Base-by-base conservation (phyloP, 2,797 vertebrate genomes). In the Lagocephalus sceleratus region DNA sequence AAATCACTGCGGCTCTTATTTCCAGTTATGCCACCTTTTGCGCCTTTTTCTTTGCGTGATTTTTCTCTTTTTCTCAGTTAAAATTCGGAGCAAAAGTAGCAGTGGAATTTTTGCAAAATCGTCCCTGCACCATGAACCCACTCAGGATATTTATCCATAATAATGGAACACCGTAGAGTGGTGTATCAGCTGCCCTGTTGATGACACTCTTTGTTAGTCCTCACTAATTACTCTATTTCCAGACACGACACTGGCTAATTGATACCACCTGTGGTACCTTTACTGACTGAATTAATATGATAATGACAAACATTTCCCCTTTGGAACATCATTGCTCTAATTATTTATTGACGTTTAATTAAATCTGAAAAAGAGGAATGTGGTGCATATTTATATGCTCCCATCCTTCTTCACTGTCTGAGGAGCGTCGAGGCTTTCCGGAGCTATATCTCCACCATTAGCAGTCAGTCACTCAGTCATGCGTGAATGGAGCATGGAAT, bases 341-440 rank as follows among this genome's bases (percentile, higher is more conserved):
- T 35, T 35, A 14, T 35, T 35, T 35, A 35, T 35, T 35, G 32
- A 35, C 12, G 12, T 35, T 35, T 35, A 35, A 35, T 35, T 35
- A 35, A 35, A 35, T 35, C 11, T 35, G 32, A 35, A 35, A 11
- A 35, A 35, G 12, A 35, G 32, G 32, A 35, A 35, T 14, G 16
- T 15, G 20, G 21, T 19, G 8, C 11, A 44, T 43, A 32, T n/a
- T 47, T 66, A 23, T 20, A 57, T 26, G 20, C 25, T 25, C 51
- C 51, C 32, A 40, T 53, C 44, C 49, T 15, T 35, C 55, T 40
- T 40, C 6, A 6, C 54, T 26, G 23, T 52, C 56, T 59, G 46
- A 21, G 63, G 41, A 32, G 50, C 51, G 49, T 47, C 32, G 38
- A 74, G 59, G 51, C 57, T 57, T 59, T 75, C 66, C 66, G 73